phyloP scores from a whole-genome alignment of 2,113 vertebrate genomes.

The zebrafish (Danio rerio) region GRCz12tu NC_133190.1:21903001-21903500 shows the following conservation, averaged over 20 bases:
- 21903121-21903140: conserved; percentile 6
- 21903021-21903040: not conserved
- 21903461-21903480: too few relatives aligned
- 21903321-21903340: too few relatives aligned
- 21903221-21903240: not conserved
- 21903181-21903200: not conserved
- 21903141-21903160: not conserved
- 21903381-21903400: too few relatives aligned
- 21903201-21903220: not conserved
- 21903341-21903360: too few relatives aligned
- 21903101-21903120: not conserved
- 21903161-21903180: not conserved
- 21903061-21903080: conserved; percentile 3
- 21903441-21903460: too few relatives aligned
- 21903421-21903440: too few relatives aligned
- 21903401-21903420: too few relatives aligned
- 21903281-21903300: too few relatives aligned
- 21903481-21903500: too few relatives aligned
- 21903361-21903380: too few relatives aligned
- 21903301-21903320: too few relatives aligned
- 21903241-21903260: not conserved
- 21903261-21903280: too few relatives aligned
- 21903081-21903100: conserved; percentile 15
- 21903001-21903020: conserved; percentile 20
- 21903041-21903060: not conserved